Evolutionary conservation across 2,113 vertebrate species (phyloP), one percentile per base, ranked within the genome.

Genomic region (Neogale vison): DNA sequence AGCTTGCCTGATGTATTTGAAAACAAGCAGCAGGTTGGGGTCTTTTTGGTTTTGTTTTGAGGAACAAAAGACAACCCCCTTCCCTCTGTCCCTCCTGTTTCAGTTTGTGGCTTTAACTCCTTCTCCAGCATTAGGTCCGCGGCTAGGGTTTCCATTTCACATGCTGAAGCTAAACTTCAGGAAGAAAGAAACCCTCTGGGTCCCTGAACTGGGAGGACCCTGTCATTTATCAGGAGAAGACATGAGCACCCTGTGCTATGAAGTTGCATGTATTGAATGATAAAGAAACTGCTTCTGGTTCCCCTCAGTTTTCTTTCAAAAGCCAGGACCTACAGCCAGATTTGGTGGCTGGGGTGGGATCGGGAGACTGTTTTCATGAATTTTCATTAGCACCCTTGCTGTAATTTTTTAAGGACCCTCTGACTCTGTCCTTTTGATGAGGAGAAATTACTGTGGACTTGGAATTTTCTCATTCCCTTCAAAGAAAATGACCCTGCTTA

Each of bases 141-240:
- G 7, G 65, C n/a, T 79, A 63, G 24, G 15, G 59, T 89, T 36
- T 93, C n/a, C 55, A 88, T 81, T 71, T 63, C 21, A 83, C 7
- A 67, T 18, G 31, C 24, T 88, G 47, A 79, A 61, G 67, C 55
- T n/a, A 59, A 94, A 95, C 21, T 45, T 15, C 1, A 71, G 59
- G 71, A 63, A 55, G 55, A 52, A 79, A 72, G 47, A 96, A 90
- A 95, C 2, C 18, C 55, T 72, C 42, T 69, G 63, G 61, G 42
- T 90, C 63, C 29, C 74, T 57, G 57, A 39, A 15, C 85, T 93
- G 34, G 23, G 65, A 55, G 42, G 7, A 83, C 85, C 47, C 6
- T 71, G 52, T 57, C 67, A 94, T 85, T 83, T 93, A 65, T 93
- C 61, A 96, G 85, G 47, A 87, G 18, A 36, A 61, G 88, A 39